Evolutionary conservation across 1,140 invertebrate genomes (phyloP), one percentile per base, ranked within the genome.

Genomic region (Bombus vancouverensis): DNA sequence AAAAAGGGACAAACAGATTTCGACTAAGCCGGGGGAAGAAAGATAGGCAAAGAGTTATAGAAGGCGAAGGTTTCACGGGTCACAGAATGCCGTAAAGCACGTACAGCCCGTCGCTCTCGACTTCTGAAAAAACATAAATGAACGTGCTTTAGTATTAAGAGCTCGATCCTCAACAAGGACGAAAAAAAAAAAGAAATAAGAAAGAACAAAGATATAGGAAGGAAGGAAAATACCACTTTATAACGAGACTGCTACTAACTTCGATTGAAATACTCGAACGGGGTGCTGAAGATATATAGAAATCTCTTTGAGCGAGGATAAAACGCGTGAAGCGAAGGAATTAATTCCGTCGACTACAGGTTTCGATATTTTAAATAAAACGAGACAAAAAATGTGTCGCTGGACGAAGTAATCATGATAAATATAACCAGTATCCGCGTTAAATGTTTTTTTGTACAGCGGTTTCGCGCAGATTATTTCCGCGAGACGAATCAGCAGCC

Each of bases 361-460:
- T 85, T 89, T 84, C 87, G 42, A 78, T 81, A 59, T 72, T 81
- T 81, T 18, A n/a, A 71, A 76, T 68, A 74, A 72, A 79, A 72
- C 68, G 77, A 72, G 75, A 81, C 42, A 77, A 66, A 85, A 83
- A 65, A 88, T 85, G 83, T 91, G 87, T 83, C 81, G 84, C 57
- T 81, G 85, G 89, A 89, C 86, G 79, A 57, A 90, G 89, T 80
- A 57, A 88, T 81, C 59, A 85, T 18, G 65, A 65, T 89, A 83
- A 87, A 66, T 84, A 72, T 81, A 37, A 44, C 42, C 72, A 34
- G 39, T 74, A 15, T 88, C 37, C 22, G 42, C 9, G 71, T 87
- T 83, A 79, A 65, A 85, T 39, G 44, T 13, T n/a, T 72, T 25
- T 65, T 87, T 87, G 71, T 71, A 59, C 71, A 53, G 53, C 32